Evolutionary conservation across 2,113 vertebrate species (phyloP), one percentile per base, ranked within the genome.

Genomic region (Neodontobutis hainanensis): DNA sequence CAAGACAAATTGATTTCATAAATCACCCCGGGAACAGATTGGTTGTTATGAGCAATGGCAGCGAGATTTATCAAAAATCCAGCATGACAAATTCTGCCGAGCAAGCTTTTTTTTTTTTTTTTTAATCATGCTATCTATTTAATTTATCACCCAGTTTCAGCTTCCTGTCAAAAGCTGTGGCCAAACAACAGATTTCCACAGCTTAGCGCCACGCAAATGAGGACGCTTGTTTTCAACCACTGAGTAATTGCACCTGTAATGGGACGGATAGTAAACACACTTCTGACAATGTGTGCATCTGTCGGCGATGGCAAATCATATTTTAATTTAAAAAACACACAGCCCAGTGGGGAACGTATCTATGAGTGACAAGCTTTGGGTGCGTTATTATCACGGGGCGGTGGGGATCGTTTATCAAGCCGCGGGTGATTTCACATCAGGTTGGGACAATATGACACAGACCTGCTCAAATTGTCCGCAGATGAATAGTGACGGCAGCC

Each of bases 1-100:
- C 72, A 85, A 82, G 79, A 87, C 83, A 90, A 90, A 91, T 85
- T 89, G 85, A 90, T 91, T 89, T 86, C 85, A 88, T 90, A 87
- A 90, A 91, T 91, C 90, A 91, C 78, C 49, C 62, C 44, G 68
- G 75, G 81, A 90, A 82, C 59, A 70, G 80, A 85, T 88, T 66
- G 50, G 62, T 83, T 63, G 68, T 81, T 85, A 87, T 79, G 84
- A 83, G 72, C 77, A 15, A 43, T 38, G 75, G 71, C 73, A 60
- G 48, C 10, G n/a, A 42, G 62, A 85, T 84, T 89, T 84, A 80
- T 86, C 75, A 71, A 78, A 90, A 84, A 89, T 77, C 52, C 72
- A 34, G 53, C 59, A 12, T 78, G 71, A 82, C 82, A 62, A 83
- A 86, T 85, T 85, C 81, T 77, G 73, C 80, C 72, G 75, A 60